Conservation (phyloP, 2,797 vertebrate genomes). For the Catharus ustulatus region DNA sequence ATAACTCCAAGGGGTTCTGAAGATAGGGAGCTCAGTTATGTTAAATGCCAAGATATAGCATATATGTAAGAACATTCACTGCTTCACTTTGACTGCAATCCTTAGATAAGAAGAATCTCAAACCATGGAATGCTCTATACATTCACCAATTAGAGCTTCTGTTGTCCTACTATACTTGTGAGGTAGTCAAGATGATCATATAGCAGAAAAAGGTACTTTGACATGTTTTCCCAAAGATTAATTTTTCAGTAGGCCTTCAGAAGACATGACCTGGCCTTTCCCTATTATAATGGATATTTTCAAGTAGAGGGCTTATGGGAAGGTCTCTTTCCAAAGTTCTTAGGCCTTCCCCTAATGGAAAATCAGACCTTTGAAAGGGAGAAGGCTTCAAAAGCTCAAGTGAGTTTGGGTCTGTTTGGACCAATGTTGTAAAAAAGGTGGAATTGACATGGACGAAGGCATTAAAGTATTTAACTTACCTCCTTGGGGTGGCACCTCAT, state of each 20-base stretch:
- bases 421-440: background rate
- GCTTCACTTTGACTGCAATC: background rate
- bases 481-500: background rate
- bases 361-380: background rate
- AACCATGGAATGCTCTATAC: background rate
- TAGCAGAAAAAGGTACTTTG: background rate
- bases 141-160: background rate
- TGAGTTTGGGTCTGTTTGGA: background rate
- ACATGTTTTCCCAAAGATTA: no score
- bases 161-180: background rate
- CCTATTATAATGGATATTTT: background rate
- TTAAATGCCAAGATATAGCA: background rate
- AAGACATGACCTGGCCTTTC: background rate
- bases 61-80: background rate
- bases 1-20: background rate
- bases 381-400: background rate
- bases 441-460: background rate
- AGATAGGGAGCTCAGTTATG: background rate
- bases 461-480: background rate
- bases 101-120: background rate
- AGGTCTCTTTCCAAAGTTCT: background rate
- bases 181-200: rapidly evolving
- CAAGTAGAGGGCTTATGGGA: background rate
- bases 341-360: background rate
- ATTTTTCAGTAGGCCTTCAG: background rate